Conservation (phyloP, 1,140 invertebrate genomes). For the Calephelis virginiensis region DNA sequence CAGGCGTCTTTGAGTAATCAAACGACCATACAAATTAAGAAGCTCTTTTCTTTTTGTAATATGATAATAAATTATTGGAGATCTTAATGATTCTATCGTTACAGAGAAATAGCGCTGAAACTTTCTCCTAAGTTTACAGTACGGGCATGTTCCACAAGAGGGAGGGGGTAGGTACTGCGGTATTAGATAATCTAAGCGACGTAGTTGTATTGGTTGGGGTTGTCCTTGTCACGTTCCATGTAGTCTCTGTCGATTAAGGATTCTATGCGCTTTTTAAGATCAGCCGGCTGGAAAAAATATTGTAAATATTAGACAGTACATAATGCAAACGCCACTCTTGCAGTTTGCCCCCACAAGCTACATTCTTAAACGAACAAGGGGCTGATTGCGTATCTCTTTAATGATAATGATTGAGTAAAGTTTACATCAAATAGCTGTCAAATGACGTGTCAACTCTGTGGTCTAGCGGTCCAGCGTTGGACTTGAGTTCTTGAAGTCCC, state of each 20-base stretch:
- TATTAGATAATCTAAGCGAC: conserved; percentile 86
- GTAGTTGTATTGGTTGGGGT: conserved; percentile 98
- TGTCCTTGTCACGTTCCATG: conserved; percentile 98
- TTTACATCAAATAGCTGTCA: too few relatives aligned
- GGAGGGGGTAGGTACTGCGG: conserved; percentile 14
- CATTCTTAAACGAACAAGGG: too few relatives aligned
- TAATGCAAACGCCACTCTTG: not conserved
- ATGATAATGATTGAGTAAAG: too few relatives aligned
- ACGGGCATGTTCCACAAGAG: not conserved
- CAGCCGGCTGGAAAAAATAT: conserved; percentile 85
- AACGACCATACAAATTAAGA: too few relatives aligned
- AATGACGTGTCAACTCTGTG: too few relatives aligned
- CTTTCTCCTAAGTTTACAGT: not conserved
- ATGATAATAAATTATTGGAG: too few relatives aligned
- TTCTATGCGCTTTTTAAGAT: conserved; percentile 98
- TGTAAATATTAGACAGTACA: conserved; percentile 5
- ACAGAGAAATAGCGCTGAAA: not conserved
- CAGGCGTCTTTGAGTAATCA: too few relatives aligned
- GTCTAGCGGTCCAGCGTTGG: too few relatives aligned
- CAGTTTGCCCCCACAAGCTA: not conserved
- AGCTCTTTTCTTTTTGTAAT: too few relatives aligned
- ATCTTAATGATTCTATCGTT: too few relatives aligned
- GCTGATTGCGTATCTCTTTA: too few relatives aligned
- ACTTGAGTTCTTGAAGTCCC: too few relatives aligned
- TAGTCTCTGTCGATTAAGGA: conserved; percentile 99